Conservation (phyloP, 1,140 invertebrate genomes). For the Megalopta genalis region DNA sequence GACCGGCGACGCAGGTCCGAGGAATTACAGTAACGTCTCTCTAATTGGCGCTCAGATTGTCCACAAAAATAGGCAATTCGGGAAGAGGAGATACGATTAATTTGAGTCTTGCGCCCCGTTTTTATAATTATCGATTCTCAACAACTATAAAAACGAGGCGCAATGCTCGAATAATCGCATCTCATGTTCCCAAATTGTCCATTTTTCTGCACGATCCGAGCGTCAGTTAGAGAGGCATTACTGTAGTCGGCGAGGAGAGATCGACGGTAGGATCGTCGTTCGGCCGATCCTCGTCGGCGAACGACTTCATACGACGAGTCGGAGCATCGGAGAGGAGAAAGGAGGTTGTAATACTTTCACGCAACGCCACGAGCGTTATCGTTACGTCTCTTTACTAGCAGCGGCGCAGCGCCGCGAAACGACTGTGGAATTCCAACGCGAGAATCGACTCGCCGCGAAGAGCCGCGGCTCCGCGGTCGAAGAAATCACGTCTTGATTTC, state of each 20-base stretch:
- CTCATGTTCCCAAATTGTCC: too few species aligned
- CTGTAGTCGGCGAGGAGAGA: slow-evolving; percentile 2
- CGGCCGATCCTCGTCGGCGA: neutral
- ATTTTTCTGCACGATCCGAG: too few species aligned
- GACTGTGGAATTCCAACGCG: neutral
- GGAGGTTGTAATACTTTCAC: slow-evolving; percentile 37
- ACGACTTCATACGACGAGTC: neutral
- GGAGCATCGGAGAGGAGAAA: slow-evolving; percentile 22
- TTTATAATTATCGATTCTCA: too few species aligned
- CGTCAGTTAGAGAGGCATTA: too few species aligned
- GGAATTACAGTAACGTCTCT: too few species aligned
- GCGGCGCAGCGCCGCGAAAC: neutral
- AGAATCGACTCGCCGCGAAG: neutral
- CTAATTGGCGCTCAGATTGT: too few species aligned
- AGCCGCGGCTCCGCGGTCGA: neutral
- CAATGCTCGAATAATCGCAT: too few species aligned
- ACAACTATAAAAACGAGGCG: too few species aligned
- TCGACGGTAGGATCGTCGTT: neutral
- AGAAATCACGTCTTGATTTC: neutral
- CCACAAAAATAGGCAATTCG: too few species aligned
- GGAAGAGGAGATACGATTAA: too few species aligned
- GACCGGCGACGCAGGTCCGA: neutral
- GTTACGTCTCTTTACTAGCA: neutral
- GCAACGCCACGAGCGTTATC: slow-evolving; percentile 16
- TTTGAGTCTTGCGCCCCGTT: too few species aligned